phyloP scores from a whole-genome alignment of 2,113 vertebrate species.

The Bucco capensis region DNA sequence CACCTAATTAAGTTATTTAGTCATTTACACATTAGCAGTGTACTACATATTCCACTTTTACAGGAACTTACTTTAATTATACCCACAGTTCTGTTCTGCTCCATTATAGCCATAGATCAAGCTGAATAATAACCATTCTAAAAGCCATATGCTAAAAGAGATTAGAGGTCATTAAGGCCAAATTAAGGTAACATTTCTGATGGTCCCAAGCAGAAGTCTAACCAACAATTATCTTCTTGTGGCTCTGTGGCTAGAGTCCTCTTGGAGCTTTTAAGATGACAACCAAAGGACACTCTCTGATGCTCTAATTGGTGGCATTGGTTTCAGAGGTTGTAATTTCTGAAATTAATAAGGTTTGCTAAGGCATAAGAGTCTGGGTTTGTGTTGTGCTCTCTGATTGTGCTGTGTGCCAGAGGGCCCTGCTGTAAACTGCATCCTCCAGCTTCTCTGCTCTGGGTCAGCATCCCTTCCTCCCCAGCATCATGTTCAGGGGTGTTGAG shows the following conservation, averaged over 20 bases:
- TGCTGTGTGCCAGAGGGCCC: neutral
- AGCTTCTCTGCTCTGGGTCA: neutral
- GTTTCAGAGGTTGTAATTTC: neutral
- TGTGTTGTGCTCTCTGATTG: neutral
- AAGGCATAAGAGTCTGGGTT: neutral
- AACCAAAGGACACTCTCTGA: neutral
- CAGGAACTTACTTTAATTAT: slow-evolving; percentile 68
- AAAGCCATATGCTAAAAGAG: slow-evolving; percentile 58
- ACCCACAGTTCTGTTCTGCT: slow-evolving; percentile 61
- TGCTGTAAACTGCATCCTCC: neutral
- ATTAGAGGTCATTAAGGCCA: slow-evolving; percentile 57
- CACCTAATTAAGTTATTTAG: slow-evolving; percentile 79
- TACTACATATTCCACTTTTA: slow-evolving; percentile 69
- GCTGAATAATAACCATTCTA: slow-evolving; percentile 61
- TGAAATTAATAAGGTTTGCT: neutral
- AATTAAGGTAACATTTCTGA: slow-evolving; percentile 62
- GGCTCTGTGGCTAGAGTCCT: slow-evolving; percentile 16
- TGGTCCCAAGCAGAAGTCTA: slow-evolving; percentile 52
- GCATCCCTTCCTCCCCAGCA: neutral
- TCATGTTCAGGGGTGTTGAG: neutral
- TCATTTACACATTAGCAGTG: slow-evolving; percentile 76
- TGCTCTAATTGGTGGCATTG: neutral
- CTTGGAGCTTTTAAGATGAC: slow-evolving; percentile 4
- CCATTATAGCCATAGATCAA: slow-evolving; percentile 62
- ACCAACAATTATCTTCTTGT: slow-evolving; percentile 32